Conservation (phyloP, 2,797 vertebrate species). For the Gallirallus australis region DNA sequence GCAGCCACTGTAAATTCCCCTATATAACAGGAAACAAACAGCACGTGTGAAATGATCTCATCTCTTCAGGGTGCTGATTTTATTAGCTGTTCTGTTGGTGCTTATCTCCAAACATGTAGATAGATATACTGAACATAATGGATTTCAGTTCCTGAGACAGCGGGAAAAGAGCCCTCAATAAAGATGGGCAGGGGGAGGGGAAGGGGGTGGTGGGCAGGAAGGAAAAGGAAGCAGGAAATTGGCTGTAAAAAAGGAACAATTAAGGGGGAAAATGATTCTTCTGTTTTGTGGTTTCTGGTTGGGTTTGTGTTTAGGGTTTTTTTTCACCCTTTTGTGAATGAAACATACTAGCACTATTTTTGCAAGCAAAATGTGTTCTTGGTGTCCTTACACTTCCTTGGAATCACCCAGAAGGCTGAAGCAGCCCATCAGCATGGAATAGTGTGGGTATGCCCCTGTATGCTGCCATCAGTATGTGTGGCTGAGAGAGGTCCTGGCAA, state of each 20-base stretch:
- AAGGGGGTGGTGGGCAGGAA: too few species aligned
- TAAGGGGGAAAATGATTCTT: not conserved
- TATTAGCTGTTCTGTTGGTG: not conserved
- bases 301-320: not conserved
- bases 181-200: not conserved
- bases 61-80: constrained; percentile 27
- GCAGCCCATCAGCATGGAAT: not conserved
- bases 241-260: too few species aligned
- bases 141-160: not conserved
- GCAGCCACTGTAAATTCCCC: constrained; percentile 39
- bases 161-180: not conserved
- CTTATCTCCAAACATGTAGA: constrained; percentile 16
- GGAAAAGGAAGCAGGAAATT: not conserved
- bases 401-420: not conserved
- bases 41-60: constrained; percentile 49
- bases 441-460: too few species aligned
- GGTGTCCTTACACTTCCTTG: not conserved
- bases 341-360: not conserved
- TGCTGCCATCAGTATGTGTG: rapidly evolving
- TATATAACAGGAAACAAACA: constrained; percentile 42
- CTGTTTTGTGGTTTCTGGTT: not conserved
- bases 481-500: not conserved
- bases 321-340: not conserved
- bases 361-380: not conserved
- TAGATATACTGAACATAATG: not conserved